phyloP scores from a whole-genome alignment of 2,113 vertebrate genomes.

The Crotalus tigris region DNA sequence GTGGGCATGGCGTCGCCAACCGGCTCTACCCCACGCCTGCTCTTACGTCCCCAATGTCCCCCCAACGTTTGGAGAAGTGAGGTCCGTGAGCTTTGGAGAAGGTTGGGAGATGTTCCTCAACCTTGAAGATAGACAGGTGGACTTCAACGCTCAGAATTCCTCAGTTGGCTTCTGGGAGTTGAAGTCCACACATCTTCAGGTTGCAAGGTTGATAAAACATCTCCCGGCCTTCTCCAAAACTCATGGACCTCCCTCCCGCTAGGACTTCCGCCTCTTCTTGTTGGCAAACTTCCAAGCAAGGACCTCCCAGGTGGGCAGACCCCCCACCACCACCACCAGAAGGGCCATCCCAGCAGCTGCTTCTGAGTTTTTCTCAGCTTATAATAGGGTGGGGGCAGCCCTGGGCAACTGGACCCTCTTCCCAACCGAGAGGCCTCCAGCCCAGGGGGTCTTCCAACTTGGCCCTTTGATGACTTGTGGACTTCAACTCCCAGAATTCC shows the following conservation, averaged over 20 bases:
- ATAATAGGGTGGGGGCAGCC: not conserved
- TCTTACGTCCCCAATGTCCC: accelerated
- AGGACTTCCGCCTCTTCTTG: not conserved
- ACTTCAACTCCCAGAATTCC: no score
- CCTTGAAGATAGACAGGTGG: no score
- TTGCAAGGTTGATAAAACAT: not conserved
- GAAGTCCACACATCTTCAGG: no score
- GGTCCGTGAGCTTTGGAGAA: not conserved
- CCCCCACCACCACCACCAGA: not conserved
- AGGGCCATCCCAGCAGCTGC: not conserved
- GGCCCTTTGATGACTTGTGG: no score
- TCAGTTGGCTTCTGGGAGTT: not conserved
- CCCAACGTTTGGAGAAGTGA: not conserved
- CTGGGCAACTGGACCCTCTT: not conserved
- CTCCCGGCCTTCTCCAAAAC: not conserved
- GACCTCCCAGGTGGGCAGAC: not conserved
- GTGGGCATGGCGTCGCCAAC: not conserved
- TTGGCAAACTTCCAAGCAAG: not conserved
- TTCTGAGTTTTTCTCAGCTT: not conserved
- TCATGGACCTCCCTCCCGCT: not conserved
- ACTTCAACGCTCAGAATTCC: not conserved
- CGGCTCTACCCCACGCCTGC: not conserved
- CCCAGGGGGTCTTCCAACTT: no score
- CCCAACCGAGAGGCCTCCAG: not conserved
- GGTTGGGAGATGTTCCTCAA: not conserved